Evolutionary conservation across 1,140 invertebrate species (phyloP).

Genomic region (Drosophila neocordata): DNA sequence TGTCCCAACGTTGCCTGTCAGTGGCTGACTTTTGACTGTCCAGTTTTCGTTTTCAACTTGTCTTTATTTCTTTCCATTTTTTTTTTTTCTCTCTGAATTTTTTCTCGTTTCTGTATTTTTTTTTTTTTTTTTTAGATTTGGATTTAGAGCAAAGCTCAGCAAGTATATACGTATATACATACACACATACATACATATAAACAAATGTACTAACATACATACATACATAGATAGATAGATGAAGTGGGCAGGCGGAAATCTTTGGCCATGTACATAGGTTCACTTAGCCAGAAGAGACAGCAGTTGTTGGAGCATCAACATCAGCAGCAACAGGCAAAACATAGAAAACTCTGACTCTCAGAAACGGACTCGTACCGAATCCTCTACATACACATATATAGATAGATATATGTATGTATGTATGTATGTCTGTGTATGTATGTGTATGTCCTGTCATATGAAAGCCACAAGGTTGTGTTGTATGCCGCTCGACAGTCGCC

Average conservation of each 20-base stretch:
- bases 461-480: slow-evolving; percentile 69
- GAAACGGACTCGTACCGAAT: slow-evolving; percentile 11
- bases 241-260: slow-evolving; percentile 19
- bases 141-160: slow-evolving; percentile 52
- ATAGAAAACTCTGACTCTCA: slow-evolving; percentile 27
- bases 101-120: slow-evolving; percentile 29
- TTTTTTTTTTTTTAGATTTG: slow-evolving; percentile 25
- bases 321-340: slow-evolving; percentile 34
- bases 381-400: too few species aligned
- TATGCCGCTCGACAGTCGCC: slow-evolving; percentile 68
- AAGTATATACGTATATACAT: not conserved
- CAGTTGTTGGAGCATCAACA: slow-evolving; percentile 10
- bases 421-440: not conserved
- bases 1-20: slow-evolving; percentile 56
- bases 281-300: slow-evolving; percentile 16
- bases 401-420: not conserved
- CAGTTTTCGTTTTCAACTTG: slow-evolving; percentile 64
- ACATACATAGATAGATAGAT: slow-evolving; percentile 8
- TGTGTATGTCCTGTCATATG: slow-evolving; percentile 55
- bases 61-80: slow-evolving; percentile 45
- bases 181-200: not conserved
- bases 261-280: slow-evolving; percentile 19
- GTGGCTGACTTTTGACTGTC: slow-evolving; percentile 63
- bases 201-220: not conserved
- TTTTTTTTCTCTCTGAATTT: slow-evolving; percentile 18